Conservation (phyloP, 2,888 invertebrate species). For the Sepioteuthis lessoniana region DNA sequence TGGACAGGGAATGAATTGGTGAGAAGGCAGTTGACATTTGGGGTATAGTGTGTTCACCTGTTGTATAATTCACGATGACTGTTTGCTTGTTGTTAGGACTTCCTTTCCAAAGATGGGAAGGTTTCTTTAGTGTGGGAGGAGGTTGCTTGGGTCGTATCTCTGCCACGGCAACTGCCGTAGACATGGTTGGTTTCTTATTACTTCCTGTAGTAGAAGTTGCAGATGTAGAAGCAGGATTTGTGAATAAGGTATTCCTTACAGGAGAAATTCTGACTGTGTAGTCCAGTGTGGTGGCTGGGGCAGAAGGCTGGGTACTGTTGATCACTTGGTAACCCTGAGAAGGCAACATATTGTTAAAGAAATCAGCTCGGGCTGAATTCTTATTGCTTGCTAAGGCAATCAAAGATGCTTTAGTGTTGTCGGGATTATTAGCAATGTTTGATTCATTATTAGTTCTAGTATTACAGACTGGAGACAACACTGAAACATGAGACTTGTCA, state of each 20-base stretch:
- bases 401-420: slow-evolving; percentile 35
- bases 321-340: not conserved
- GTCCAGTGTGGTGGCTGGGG: slow-evolving; percentile 13
- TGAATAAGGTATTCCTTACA: not conserved
- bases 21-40: not conserved
- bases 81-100: not conserved
- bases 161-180: slow-evolving; percentile 41
- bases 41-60: not conserved
- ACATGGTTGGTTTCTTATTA: not conserved
- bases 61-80: not conserved
- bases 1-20: not conserved
- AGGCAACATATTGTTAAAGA: slow-evolving; percentile 34
- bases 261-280: slow-evolving; percentile 24
- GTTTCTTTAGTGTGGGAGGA: slow-evolving; percentile 42
- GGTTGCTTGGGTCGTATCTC: slow-evolving; percentile 43
- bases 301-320: not conserved
- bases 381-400: not conserved
- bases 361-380: slow-evolving; percentile 25
- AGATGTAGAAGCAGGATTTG: not conserved
- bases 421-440: not conserved
- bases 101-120: slow-evolving; percentile 37
- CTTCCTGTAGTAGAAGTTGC: not conserved
- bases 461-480: no score
- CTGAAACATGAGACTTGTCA: not conserved
- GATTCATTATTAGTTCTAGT: not conserved